Evolutionary conservation across 2,888 invertebrate genomes (phyloP).

Genomic region (Cremastinae sp.): DNA sequence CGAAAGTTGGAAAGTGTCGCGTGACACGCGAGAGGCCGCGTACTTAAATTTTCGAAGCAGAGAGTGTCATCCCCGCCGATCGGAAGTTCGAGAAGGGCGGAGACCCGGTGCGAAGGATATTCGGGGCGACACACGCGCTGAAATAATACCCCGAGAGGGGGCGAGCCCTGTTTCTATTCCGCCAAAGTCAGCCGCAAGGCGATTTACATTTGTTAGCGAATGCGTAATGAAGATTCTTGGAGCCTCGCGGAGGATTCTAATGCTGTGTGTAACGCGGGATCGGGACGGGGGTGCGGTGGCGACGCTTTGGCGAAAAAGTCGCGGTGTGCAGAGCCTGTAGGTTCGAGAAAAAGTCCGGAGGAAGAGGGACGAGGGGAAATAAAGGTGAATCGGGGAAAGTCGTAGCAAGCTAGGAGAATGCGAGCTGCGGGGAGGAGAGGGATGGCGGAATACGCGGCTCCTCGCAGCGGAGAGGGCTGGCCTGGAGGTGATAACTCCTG

Average conservation of each 20-base stretch:
- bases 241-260: conserved; percentile 53
- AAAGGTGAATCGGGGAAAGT: conserved; percentile 20
- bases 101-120: not conserved
- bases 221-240: conserved; percentile 74
- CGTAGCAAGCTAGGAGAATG: conserved; percentile 26
- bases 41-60: conserved; percentile 8
- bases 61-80: conserved; percentile 30
- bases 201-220: conserved; percentile 76
- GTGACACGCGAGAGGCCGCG: conserved; percentile 3
- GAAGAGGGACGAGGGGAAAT: conserved; percentile 31
- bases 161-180: conserved; percentile 36
- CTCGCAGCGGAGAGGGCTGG: conserved; percentile 68
- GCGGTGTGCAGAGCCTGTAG: no score
- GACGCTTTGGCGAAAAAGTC: conserved; percentile 37
- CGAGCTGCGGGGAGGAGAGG: conserved; percentile 39
- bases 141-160: conserved; percentile 39
- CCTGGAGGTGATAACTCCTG: conserved; percentile 76
- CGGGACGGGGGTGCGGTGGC: not conserved
- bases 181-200: conserved; percentile 63
- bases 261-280: not conserved
- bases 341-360: conserved; percentile 47
- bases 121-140: conserved; percentile 23
- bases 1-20: conserved; percentile 20
- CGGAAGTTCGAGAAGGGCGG: conserved; percentile 9
- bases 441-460: conserved; percentile 64